Evolutionary conservation across 2,797 vertebrate species (phyloP), one percentile per base, ranked within the genome.

Genomic region (Hypotaenidia philippensis): DNA sequence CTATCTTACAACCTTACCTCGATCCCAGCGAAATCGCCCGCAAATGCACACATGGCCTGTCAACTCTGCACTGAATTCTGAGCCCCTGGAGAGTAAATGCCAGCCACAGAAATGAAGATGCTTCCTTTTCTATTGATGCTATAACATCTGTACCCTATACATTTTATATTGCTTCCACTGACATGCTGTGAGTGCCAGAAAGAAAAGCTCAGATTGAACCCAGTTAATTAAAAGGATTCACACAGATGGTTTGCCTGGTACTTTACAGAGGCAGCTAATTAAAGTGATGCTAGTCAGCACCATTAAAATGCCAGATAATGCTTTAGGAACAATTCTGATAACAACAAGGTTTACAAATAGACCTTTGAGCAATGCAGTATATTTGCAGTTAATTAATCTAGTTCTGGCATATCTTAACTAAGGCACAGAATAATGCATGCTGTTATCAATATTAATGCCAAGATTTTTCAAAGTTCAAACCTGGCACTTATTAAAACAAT

Each of bases 201-300:
- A 83, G 74, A 82, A 88, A 50, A 55, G 49, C 78, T 89, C 31
- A 87, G 49, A 80, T 7, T 70, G 60, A 90, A 75, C 22, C 23
- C 60, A 61, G 53, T 92, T 97, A 95, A 95, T 97, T 93, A 91
- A 87, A 93, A 85, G 79, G 76, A 94, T 91, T 96, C 90, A 94
- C 79, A 78, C 80, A 93, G 86, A 90, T 89, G 83, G 87, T 87
- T 96, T 92, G 77, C 88, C 40, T 71, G 56, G 85, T 83, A 76
- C 88, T 94, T 94, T 80, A 81, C 41, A 65, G 71, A 89, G 60
- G 71, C 81, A 71, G 60, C 64, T 94, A 96, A 94, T 96, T 95
- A 95, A 93, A 87, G 65, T 79, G 78, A 38, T 59, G 38, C 87
- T 94, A 93, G 45, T 86, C 70, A 90, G 86, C 85, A 93, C 88